Evolutionary conservation across 2,888 invertebrate genomes (phyloP).

Genomic region (Andrena praecox): DNA sequence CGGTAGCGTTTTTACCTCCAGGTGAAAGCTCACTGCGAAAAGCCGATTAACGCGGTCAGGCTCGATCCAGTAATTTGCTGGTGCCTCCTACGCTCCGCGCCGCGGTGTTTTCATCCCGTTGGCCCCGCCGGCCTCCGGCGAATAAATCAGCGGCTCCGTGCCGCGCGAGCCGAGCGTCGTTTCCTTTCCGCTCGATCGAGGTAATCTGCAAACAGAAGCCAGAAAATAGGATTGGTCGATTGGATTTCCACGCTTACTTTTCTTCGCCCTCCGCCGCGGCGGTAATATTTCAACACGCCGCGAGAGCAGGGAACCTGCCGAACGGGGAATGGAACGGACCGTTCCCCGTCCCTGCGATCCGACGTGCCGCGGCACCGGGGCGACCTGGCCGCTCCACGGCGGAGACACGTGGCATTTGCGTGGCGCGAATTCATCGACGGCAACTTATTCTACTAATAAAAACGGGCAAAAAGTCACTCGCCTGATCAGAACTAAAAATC

Average conservation of each 20-base stretch:
- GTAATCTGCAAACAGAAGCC: conserved; percentile 63
- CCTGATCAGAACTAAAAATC: too few species aligned
- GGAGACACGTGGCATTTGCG: conserved; percentile 1
- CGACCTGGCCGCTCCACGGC: neutral
- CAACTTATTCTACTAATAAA: neutral
- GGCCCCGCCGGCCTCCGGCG: neutral
- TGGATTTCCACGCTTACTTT: conserved; percentile 39
- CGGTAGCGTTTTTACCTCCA: conserved; percentile 4
- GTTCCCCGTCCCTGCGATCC: neutral
- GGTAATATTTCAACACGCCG: conserved; percentile 36
- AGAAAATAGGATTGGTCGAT: conserved; percentile 46
- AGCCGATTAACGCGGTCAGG: conserved; percentile 60
- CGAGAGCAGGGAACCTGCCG: neutral
- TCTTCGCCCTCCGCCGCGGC: conserved; percentile 12
- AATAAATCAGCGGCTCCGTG: conserved; percentile 47
- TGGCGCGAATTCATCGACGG: neutral
- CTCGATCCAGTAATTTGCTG: conserved; percentile 66
- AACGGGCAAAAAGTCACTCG: too few species aligned
- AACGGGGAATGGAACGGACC: conserved; percentile 30
- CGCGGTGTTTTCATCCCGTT: conserved; percentile 52
- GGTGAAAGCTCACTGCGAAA: conserved; percentile 35
- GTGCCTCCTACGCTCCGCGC: conserved; percentile 22
- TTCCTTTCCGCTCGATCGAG: conserved; percentile 37
- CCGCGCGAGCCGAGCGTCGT: conserved; percentile 18
- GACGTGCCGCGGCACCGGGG: neutral